Evolutionary conservation across 2,888 invertebrate genomes (phyloP), one percentile per base, ranked within the genome.

Genomic region (Encarsia formosa): DNA sequence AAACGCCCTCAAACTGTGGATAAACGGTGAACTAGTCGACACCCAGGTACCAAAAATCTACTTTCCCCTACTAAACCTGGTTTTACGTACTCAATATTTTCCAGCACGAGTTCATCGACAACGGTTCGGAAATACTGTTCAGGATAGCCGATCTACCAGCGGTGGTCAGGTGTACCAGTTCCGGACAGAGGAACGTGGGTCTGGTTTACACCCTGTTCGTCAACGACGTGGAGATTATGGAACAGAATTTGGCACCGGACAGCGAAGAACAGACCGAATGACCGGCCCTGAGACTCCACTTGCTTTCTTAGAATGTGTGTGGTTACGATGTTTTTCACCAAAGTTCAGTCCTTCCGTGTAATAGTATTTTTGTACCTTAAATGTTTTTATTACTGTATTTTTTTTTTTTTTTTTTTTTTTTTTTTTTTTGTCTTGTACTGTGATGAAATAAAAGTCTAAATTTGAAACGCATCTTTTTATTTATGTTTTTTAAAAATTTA

Each of bases 111-210:
- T 94, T 94, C 68, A 85, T 87, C 8, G 88, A 91, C 59, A 85
- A 85, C 45, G 93, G 93, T 18, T 90, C 91, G 0, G 88, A 91
- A 73, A 92, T 90, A 44, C 81, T 82, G 59, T 93, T 94, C 69
- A 73, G 78, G 41, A 70, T 88, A 9, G 80, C 77, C 3, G 75
- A 75, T 15, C 63, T 67, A 9, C 68, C 74, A 18, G 81, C 79
- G 3, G 77, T 75, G 52, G 81, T 86, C 37, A 64, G 68, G 53
- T 67, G 70, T 1, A 65, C 58, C 52, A 73, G 67, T 49, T 65
- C 67, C 0, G 70, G 68, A 4, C 62, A 68, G 45, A 72, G 66
- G 32, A 65, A 68, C 3, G 58, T 65, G 11, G 71, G 70, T 3
- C 66, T 73, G 24, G 63, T 61, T 15, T 70, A 73, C 47, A 56